Conservation (phyloP, 35 echinoderm and acorn worm species). For the Heliocidaris erythrogramma region DNA sequence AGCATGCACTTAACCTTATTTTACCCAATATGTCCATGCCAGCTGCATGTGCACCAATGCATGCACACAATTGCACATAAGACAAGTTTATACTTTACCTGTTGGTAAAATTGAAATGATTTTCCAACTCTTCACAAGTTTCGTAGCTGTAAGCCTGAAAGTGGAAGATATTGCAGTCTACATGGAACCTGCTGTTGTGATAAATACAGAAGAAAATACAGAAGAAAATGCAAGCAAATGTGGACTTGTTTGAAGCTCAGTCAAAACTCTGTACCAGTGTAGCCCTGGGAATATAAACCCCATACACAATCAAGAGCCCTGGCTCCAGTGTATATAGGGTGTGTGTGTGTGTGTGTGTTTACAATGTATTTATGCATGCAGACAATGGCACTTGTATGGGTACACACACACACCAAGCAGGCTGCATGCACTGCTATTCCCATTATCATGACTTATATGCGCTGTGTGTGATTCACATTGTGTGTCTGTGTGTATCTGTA, state of each 20-base stretch:
- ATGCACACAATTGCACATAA: background rate
- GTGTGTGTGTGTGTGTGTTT: background rate
- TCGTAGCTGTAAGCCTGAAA: background rate
- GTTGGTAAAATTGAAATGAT: background rate
- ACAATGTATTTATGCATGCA: background rate
- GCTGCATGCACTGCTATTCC: background rate
- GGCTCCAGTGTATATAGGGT: background rate
- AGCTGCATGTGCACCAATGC: background rate
- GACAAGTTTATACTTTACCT: background rate
- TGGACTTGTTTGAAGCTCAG: background rate
- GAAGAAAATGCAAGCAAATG: background rate
- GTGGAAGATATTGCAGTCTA: background rate
- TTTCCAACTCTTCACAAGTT: background rate
- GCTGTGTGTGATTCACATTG: background rate
- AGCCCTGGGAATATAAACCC: no score
- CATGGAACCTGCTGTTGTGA: background rate
- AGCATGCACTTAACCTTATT: background rate
- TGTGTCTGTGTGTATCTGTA: no score
- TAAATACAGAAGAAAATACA: background rate
- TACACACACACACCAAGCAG: background rate
- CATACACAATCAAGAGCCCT: no score
- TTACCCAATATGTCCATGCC: background rate
- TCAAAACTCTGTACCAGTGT: background rate
- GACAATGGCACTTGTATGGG: background rate
- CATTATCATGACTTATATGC: background rate